Evolutionary conservation across 2,797 vertebrate genomes (phyloP).

Genomic region (Gallinago solitaria): DNA sequence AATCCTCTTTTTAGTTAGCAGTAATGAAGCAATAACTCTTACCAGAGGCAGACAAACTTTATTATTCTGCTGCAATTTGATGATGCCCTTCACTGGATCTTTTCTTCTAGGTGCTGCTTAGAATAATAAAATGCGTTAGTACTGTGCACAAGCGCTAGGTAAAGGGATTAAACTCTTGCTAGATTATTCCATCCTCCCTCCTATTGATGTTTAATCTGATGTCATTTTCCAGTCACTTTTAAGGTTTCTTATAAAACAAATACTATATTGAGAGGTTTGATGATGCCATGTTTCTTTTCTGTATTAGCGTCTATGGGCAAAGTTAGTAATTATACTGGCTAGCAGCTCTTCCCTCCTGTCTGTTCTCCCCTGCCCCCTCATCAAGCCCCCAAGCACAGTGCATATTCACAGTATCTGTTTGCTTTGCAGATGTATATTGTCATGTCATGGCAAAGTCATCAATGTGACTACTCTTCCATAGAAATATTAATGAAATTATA

Average conservation of each 20-base stretch:
- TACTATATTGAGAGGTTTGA: neutral
- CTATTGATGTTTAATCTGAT: slow-evolving; percentile 29
- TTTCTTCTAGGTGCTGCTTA: neutral
- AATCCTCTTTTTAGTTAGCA: neutral
- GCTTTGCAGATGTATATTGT: neutral
- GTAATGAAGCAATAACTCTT: neutral
- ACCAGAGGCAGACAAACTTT: slow-evolving; percentile 60
- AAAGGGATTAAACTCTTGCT: slow-evolving; percentile 64
- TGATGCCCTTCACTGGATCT: slow-evolving; percentile 50
- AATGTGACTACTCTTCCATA: neutral
- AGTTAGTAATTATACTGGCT: neutral
- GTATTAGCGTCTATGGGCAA: neutral
- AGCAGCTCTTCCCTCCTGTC: neutral
- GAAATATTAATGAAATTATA: neutral
- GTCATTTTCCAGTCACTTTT: slow-evolving; percentile 5
- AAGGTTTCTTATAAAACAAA: neutral
- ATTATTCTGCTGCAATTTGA: slow-evolving; percentile 30
- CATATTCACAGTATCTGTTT: neutral
- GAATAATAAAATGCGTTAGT: neutral
- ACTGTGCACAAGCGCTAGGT: neutral
- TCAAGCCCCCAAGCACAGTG: neutral
- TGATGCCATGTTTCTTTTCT: neutral
- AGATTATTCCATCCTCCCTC: slow-evolving; percentile 42
- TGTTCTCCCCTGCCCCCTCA: neutral
- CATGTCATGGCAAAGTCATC: slow-evolving; percentile 18